Conservation (phyloP, 1,140 invertebrate genomes). For the Sycobia sp. region DNA sequence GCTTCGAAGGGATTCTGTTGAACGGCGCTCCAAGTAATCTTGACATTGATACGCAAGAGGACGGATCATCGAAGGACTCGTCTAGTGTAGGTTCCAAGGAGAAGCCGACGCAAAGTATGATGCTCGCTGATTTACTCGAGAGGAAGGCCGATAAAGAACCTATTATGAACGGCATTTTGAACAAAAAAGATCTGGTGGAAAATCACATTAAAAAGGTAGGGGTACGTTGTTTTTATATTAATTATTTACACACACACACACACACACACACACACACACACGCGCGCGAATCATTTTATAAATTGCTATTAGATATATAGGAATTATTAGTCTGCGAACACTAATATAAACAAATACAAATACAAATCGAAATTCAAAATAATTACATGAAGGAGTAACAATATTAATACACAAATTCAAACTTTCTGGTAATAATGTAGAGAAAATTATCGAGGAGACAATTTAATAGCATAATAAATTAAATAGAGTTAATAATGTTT, state of each 20-base stretch:
- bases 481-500: too few relatives aligned
- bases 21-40: conserved; percentile 65
- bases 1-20: conserved; percentile 68
- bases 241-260: too few relatives aligned
- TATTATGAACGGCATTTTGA: conserved; percentile 66
- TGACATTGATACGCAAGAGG: conserved; percentile 63
- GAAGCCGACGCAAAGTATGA: conserved; percentile 61
- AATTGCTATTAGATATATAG: too few relatives aligned
- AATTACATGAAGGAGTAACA: too few relatives aligned
- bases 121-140: conserved; percentile 73
- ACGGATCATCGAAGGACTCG: conserved; percentile 65
- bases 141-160: conserved; percentile 68
- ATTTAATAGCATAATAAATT: too few relatives aligned
- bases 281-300: too few relatives aligned
- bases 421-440: neutral
- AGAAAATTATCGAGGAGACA: neutral
- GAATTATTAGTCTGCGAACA: too few relatives aligned
- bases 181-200: conserved; percentile 66
- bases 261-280: too few relatives aligned
- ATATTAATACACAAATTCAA: too few relatives aligned
- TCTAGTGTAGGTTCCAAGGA: conserved; percentile 53
- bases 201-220: conserved; percentile 65
- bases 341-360: too few relatives aligned
- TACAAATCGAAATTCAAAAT: too few relatives aligned
- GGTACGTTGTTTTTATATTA: neutral